Base-by-base conservation (phyloP, 2,797 vertebrate species). In the Catharus ustulatus region DNA sequence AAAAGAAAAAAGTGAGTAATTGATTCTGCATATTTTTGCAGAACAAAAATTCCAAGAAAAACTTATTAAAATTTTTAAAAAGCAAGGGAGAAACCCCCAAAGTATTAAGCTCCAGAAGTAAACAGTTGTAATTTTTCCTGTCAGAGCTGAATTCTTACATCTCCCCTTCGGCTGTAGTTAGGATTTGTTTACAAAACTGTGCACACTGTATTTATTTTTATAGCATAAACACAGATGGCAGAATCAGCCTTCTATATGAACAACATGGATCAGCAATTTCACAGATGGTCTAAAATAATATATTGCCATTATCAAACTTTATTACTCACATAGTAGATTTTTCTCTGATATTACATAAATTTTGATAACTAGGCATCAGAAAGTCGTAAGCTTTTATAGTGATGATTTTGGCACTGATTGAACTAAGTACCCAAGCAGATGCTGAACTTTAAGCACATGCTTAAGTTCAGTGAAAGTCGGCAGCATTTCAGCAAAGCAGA, bases 221-320 rank as follows among this genome's bases (percentile, higher is more conserved):
- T n/a, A 92, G 93, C 83, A 87, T 89, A 97, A 96, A 96, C 74
- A 94, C 89, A 96, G 95, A 95, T 94, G 95, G 94, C 81, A 94
- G 85, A 94, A 89, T 69, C 79, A 73, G 68, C 85, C 75, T 81
- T 79, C 92, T 92, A 95, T 91, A 95, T 67, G 94, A 94, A 91
- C 68, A 95, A 84, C 74, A 69, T 58, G 89, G 75, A 86, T 86
- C 87, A 93, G 96, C 95, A 85, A 81, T 82, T 90, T 67, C 79
- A 81, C 96, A 95, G 95, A 95, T 94, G 90, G 94, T 51, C 91
- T 87, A 78, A 91, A 89, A 94, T 89, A 93, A 83, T 75, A 77
- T 34, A 69, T 74, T 26, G 23, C 32, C 86, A 88, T 92, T 84
- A 93, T 88, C 82, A 71, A 93, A 76, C 84, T 91, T 93, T 81